Evolutionary conservation across 2,113 vertebrate genomes (phyloP).

Genomic region (Illadopsis cleaveri): DNA sequence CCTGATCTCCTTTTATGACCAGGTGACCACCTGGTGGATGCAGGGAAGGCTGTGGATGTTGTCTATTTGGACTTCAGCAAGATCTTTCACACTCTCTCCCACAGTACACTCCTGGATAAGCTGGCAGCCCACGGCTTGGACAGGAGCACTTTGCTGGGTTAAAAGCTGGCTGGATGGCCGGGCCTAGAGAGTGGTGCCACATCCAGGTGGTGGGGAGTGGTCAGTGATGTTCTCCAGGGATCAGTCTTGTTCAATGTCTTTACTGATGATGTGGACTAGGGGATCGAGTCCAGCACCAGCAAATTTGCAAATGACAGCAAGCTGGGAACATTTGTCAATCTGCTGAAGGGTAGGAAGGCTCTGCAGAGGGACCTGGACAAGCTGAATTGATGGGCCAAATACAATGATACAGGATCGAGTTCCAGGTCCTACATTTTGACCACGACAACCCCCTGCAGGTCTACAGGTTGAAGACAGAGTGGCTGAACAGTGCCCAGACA

Average conservation of each 20-base stretch:
- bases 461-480: not conserved
- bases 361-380: not conserved
- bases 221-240: not conserved
- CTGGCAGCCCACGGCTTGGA: not conserved
- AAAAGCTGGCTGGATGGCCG: fast-evolving
- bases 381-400: not conserved
- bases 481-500: not conserved
- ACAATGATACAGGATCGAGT: not conserved
- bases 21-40: too few relatives aligned
- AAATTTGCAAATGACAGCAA: not conserved
- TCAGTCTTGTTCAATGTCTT: not conserved
- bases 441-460: not conserved
- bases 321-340: fast-evolving
- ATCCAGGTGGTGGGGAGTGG: not conserved
- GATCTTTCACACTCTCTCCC: not conserved
- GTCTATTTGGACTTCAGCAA: not conserved
- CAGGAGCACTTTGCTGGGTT: not conserved
- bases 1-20: not conserved
- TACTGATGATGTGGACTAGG: not conserved
- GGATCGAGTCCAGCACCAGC: not conserved
- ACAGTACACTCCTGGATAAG: not conserved
- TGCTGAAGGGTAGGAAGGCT: not conserved
- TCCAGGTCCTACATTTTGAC: not conserved
- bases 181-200: not conserved
- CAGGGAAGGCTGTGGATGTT: not conserved